Percentiles rank a stretch among this genome's conserved stretches.
phyloP scores from a whole-genome alignment of 2,888 invertebrate genomes.

The Drosophila stalkeri region DNA sequence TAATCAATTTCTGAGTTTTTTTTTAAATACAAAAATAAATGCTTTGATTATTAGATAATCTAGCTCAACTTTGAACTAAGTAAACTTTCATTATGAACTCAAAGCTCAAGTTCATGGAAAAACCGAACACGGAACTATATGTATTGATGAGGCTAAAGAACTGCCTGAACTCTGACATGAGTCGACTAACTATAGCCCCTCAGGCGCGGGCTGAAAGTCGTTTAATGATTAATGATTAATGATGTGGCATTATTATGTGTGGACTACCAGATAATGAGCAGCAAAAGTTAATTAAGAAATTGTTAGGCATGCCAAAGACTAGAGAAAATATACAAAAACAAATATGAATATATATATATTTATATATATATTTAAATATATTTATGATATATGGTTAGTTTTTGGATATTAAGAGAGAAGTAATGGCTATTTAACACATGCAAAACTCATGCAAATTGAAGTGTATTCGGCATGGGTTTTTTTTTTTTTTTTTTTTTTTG shows the following conservation, averaged over 20 bases:
- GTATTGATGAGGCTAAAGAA: conserved; percentile 11
- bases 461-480: conserved; percentile 29
- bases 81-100: conserved; percentile 8
- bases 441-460: conserved; percentile 45
- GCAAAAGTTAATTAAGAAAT: conserved; percentile 67
- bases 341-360: conserved; percentile 3
- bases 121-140: conserved; percentile 16
- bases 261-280: conserved; percentile 47
- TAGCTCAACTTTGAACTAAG: background rate
- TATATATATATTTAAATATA: background rate
- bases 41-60: conserved; percentile 8
- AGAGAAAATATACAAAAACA: conserved; percentile 26
- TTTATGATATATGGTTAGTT: conserved; percentile 23
- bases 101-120: background rate
- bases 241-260: conserved; percentile 35
- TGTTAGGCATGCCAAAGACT: conserved; percentile 62
- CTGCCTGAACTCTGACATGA: conserved; percentile 34
- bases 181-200: conserved; percentile 15
- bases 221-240: conserved; percentile 54
- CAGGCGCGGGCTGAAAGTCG: conserved; percentile 25
- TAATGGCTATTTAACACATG: conserved; percentile 25
- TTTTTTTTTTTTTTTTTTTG: background rate
- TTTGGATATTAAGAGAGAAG: background rate
- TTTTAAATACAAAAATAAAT: background rate
- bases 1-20: background rate